Evolutionary conservation across 2,113 vertebrate genomes (phyloP), one percentile per base, ranked within the genome.

Genomic region (Rhinoptilus africanus): DNA sequence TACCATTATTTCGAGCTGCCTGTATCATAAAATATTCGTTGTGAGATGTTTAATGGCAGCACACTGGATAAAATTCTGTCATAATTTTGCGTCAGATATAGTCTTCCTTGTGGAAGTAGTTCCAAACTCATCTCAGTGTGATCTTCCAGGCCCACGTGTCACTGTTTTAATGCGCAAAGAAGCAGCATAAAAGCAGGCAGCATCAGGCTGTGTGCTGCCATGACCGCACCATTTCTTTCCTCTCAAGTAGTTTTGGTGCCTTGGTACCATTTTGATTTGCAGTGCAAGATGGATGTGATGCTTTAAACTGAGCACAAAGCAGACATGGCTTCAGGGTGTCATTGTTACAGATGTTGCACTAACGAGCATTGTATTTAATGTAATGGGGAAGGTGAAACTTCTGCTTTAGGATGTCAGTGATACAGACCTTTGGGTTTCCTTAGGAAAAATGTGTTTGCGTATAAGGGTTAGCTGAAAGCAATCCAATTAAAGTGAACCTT

Each of bases 21-120:
- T 47, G 20, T 93, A 83, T 93, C 62, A 87, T 48, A 75, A 91
- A 96, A 87, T 91, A 50, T n/a, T 85, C 64, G 69, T 69, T 68
- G 50, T 81, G 82, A 84, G 51, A 50, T 85, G 69, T 72, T 59
- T 68, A 39, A 14, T 43, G 79, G 54, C 60, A 81, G 59, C 45
- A 83, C 45, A 60, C n/a, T 51, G 62, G 89, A 57, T 71, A 62
- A 83, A 64, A 89, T 62, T 83, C 53, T 92, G 37, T 72, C 56
- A 22, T 43, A 47, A 28, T 68, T 92, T 64, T 19, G 12, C 62
- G 67, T 41, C 32, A 63, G 69, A 20, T 24, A 8, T 4, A 47
- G 28, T 50, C 22, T 80, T 90, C 45, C n/a, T 66, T 77, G 57
- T 79, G n/a, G 30, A 91, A 68, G 14, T 48, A 79, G 41, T 51